Evolutionary conservation across 2,797 vertebrate species (phyloP), one percentile per base, ranked within the genome.

Genomic region (Helarctos malayanus): DNA sequence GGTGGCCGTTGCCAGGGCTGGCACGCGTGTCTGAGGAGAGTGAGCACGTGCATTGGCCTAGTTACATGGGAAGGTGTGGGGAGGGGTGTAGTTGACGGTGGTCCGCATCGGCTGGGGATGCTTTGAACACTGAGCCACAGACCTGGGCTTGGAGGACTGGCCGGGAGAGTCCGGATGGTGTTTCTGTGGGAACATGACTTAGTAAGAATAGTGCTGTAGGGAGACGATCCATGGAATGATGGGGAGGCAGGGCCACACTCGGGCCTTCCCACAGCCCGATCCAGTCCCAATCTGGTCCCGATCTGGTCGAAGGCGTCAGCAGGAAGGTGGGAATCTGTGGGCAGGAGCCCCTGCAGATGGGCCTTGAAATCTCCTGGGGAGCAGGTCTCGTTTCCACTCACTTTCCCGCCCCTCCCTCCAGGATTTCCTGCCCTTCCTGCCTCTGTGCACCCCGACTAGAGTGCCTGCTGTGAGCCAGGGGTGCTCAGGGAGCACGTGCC

Each of bases 11-110:
- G 1, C 27, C 8, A 4, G 15, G 16, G 27, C 27, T 49, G 29
- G 19, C 15, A 1, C 29, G 0, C 15, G 5, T 18, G 27, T 32
- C 45, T 25, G 14, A 35, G 71, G 47, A 61, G 69, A 61, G 45
- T 6, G 23, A 47, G 12, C 11, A 2, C 0, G 12, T 9, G 27
- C 0, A 0, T 32, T 11, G 3, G 38, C 27, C 57, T n/a, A 7
- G 10, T 18, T 23, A 61, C 73, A 9, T 2, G 35, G 56, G 35
- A 63, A 32, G 18, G 13, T 2, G 3, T 45, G 41, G 7, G 13
- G 15, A 52, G 47, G 73, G 41, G 47, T 41, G 13, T 6, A 4
- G 29, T 25, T 65, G 11, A 32, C 38, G 7, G 18, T 19, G 1
- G 65, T 21, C 59, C 13, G 4, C 4, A 5, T 29, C 25, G 21